phyloP scores from a whole-genome alignment of 2,113 vertebrate genomes.

The Ranitomeya imitator region DNA sequence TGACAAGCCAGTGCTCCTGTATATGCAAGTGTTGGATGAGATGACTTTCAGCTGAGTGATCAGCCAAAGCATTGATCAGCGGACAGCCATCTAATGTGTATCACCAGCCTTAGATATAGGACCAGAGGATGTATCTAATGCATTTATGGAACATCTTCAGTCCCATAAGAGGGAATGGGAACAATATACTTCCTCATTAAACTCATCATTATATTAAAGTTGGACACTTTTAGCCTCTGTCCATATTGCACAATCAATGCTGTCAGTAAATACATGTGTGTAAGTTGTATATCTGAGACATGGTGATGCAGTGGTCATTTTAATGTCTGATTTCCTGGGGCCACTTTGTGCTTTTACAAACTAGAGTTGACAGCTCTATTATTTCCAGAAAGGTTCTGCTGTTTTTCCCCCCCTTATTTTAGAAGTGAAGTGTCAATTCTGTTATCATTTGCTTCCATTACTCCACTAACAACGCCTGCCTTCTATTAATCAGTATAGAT shows the following conservation, averaged over 20 bases:
- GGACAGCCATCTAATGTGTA: too few relatives aligned
- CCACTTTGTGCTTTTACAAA: conserved; percentile 26
- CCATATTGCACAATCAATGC: background rate
- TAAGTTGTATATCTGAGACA: background rate
- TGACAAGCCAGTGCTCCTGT: too few relatives aligned
- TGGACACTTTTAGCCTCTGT: background rate
- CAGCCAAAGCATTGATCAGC: too few relatives aligned
- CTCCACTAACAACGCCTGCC: conserved; percentile 6
- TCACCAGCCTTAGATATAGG: background rate
- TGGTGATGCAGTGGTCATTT: background rate
- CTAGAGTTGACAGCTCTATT: conserved; percentile 17
- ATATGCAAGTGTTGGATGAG: too few relatives aligned
- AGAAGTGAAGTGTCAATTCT: conserved; percentile 40
- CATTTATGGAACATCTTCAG: background rate
- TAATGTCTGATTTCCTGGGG: background rate
- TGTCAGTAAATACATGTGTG: background rate
- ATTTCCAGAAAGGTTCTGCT: conserved; percentile 21
- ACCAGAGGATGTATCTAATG: background rate
- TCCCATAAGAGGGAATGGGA: background rate
- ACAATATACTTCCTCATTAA: background rate
- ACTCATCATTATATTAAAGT: background rate
- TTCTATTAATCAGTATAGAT: conserved; percentile 38
- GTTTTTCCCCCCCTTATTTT: conserved; percentile 14
- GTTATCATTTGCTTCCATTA: conserved; percentile 47
- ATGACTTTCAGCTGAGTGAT: too few relatives aligned